Base-by-base conservation (phyloP, 1,140 invertebrate species). In the Drosophila serrata region DNA sequence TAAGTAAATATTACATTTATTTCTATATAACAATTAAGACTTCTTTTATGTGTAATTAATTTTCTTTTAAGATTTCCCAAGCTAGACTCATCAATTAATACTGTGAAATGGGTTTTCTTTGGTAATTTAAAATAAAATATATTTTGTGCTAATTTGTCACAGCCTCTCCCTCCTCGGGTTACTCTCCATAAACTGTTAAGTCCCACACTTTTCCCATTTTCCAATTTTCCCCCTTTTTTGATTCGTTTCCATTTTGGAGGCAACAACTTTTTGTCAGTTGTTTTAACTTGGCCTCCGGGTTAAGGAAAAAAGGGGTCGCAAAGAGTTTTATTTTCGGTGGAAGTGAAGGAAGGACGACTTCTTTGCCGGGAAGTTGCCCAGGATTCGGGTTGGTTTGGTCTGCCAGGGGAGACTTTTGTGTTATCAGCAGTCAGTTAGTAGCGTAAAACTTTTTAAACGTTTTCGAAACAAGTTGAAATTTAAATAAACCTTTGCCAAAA, bases 381-480 rank as follows among this genome's bases (percentile, higher is more conserved):
- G 48, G 43, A 6, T 5, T n/a, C n/a, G 3, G 35, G 19, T 1
- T 46, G 45, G 12, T 5, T 13, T 33, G 46, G n/a, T 15, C 27
- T 22, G 17, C 58, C 51, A 37, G 46, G 24, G 46, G 24, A 68
- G 79, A 88, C 68, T 88, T 88, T 58, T 84, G 72, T 87, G 81
- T 88, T 88, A 88, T 88, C 85, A 81, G 85, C 85, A 90, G 84
- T 88, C 84, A 90, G 85, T 88, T 88, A 90, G 80, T 81, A 84
- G 85, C 84, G 85, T 45, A 88, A 58, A 87, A 87, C 84, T 87
- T 87, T 87, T 87, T 87, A 87, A 87, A 87, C 84, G 84, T 88
- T 87, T 87, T 88, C 84, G 84, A 87, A 87, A 87, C 84, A 87
- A 87, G 84, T 88, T 90, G 77, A 88, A 88, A 88, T 88, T 90